Base-by-base conservation (phyloP, 2,113 vertebrate genomes). In the Butorides virescens region DNA sequence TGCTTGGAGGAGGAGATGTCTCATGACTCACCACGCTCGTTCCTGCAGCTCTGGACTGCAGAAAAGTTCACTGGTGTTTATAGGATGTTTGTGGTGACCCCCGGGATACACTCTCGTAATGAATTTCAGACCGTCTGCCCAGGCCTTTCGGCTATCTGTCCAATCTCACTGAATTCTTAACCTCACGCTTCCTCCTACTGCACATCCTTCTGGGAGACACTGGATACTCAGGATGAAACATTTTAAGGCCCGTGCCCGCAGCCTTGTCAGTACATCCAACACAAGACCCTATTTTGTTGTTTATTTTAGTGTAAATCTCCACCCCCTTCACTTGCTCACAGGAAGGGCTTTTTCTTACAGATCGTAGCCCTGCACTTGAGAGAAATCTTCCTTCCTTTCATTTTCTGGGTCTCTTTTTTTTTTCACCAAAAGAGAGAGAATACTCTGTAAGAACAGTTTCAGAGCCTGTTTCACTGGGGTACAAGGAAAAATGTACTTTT, bases 111-210 rank as follows among this genome's bases (percentile, higher is more conserved):
- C 65, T 96, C 90, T 89, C 26, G 1, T 98, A 98, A 98, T 98
- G 97, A 98, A 97, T 98, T 98, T 98, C 98, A 98, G 97, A 92
- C 93, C 19, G 36, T 90, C 96, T 95, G 75, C 90, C 87, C 94
- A 84, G 95, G 70, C 7, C 73, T 93, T 97, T 97, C 13, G 61
- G 95, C 95, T 98, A 98, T 98, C 97, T 97, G 87, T 95, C 97
- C 96, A 97, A 97, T 98, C 98, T 98, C 94, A 66, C 93, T 56
- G 96, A 98, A 96, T 98, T 98, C 97, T 97, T 98, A 98, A 98
- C 97, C 95, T 97, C 96, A 92, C 96, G 73, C 95, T 98, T 98
- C 98, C 97, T 97, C 95, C 96, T 97, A 49, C 97, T 97, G 91
- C 94, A 97, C 9, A 39, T 98, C 97, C 98, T 98, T 98, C 95